Conservation (phyloP, 1,140 invertebrate genomes). For the Musca vetustissima region DNA sequence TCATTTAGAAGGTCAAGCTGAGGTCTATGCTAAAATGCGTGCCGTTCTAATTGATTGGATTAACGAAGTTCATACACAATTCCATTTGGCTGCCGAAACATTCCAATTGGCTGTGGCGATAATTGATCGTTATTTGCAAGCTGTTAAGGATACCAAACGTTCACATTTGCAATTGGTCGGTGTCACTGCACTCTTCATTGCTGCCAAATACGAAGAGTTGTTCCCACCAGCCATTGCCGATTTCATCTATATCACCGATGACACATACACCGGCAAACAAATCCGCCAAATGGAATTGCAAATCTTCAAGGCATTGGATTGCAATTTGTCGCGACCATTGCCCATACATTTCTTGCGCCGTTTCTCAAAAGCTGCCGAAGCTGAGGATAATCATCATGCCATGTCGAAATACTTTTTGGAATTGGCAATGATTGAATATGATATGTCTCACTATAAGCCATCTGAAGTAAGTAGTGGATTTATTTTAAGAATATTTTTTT, state of each 20-base stretch:
- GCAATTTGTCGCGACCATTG: slow-evolving; percentile 80
- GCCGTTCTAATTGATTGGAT: slow-evolving; percentile 90
- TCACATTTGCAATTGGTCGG: slow-evolving; percentile 87
- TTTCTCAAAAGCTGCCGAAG: slow-evolving; percentile 66
- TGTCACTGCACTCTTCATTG: slow-evolving; percentile 86
- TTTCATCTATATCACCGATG: slow-evolving; percentile 91
- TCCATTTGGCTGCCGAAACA: slow-evolving; percentile 86
- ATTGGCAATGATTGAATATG: slow-evolving; percentile 79
- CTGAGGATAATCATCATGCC: slow-evolving; percentile 73
- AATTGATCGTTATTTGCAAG: slow-evolving; percentile 90
- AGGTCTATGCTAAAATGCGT: slow-evolving; percentile 78
- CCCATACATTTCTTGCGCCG: slow-evolving; percentile 85
- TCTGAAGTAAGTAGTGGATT: slow-evolving; percentile 63
- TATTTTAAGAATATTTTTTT: no score
- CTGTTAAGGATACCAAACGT: slow-evolving; percentile 59
- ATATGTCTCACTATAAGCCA: slow-evolving; percentile 77
- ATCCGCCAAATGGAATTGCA: slow-evolving; percentile 83
- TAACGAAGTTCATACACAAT: slow-evolving; percentile 88
- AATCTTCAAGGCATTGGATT: slow-evolving; percentile 76
- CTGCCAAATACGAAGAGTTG: slow-evolving; percentile 95
- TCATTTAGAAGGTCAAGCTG: slow-evolving; percentile 64
- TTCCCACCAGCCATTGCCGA: slow-evolving; percentile 85
- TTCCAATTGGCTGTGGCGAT: slow-evolving; percentile 86
- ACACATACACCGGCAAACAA: slow-evolving; percentile 79
- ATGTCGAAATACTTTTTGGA: slow-evolving; percentile 94